Base-by-base conservation (phyloP, 2,888 invertebrate species). In the Tetanocera ferruginea region DNA sequence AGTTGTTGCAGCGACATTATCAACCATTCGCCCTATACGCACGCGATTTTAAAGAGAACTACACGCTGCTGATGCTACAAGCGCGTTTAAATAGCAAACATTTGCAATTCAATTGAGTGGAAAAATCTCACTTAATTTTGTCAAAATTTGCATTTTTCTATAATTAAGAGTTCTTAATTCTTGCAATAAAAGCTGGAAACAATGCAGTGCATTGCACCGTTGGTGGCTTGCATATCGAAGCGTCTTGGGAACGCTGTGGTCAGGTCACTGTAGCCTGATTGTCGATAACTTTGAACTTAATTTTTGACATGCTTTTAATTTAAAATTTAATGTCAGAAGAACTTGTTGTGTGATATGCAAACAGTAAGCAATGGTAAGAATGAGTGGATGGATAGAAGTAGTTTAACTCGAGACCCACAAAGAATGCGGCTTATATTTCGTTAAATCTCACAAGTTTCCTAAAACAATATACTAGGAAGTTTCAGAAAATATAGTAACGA, bases 261-360 rank as follows among this genome's bases (percentile, higher is more conserved):
- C 51, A 73, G 74, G 69, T 55, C 66, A 57, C 28, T 64, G 17
- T 11, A 28, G 62, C 76, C 75, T 81, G 79, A 81, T 78, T 81
- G 81, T 80, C 80, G 80, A 78, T 79, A 80, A 76, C 80, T 31
- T 55, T 64, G 52, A 5, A 55, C 25, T 72, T 43, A 67, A 67
- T 67, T 67, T 23, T 23, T 19, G 11, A 34, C 43, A n/a, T 43
- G 19, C 23, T 43, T 67, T 34, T n/a, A 37, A 5, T 67, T 23
- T 37, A 3, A 17, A 11, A 17, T 60, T 28, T 60, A 5, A 28
- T 60, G 25, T 60, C 14, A 14, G 11, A 3, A 23, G 14, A 25
- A n/a, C n/a, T n/a, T n/a, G n/a, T n/a, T n/a, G n/a, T n/a, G n/a
- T n/a, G n/a, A n/a, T n/a, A n/a, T n/a, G n/a, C n/a, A n/a, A n/a